These are phyloP conservation scores for Drosophila koepferae DNA, from an alignment of 2,888 invertebrate species.

Conservation along the genomic window DNA sequence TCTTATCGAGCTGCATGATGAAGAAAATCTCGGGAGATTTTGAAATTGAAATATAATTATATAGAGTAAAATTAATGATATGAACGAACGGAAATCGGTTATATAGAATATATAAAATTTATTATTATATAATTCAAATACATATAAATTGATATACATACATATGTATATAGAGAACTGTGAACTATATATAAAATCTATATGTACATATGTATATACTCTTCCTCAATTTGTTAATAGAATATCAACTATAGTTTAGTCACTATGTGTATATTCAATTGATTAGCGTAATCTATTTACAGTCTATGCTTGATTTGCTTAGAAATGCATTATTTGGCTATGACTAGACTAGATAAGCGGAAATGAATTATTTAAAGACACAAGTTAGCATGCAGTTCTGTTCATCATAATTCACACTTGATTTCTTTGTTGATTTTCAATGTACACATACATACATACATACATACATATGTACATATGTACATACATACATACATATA, in stretches of 20 bases:
- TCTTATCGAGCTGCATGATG: neutral
- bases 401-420: constrained; percentile 5
- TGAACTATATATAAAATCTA: no score
- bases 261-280: neutral
- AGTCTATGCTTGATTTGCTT: neutral
- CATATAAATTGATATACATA: no score
- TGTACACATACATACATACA: neutral
- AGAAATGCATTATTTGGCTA: constrained; percentile 1
- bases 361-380: constrained; percentile 4
- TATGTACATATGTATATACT: neutral
- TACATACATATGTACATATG: neutral
- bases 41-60: no score
- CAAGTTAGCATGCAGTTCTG: neutral
- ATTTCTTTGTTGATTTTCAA: constrained; percentile 9
- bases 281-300: constrained; percentile 2
- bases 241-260: neutral
- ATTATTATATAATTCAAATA: no score
- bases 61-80: no score
- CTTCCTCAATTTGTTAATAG: neutral
- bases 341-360: neutral
- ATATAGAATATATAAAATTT: no score
- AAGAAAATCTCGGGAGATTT: neutral
- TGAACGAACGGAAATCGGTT: no score
- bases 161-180: no score
- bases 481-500: neutral